Evolutionary conservation across 2,888 invertebrate species (phyloP).

Genomic region (Corbicula japonica): DNA sequence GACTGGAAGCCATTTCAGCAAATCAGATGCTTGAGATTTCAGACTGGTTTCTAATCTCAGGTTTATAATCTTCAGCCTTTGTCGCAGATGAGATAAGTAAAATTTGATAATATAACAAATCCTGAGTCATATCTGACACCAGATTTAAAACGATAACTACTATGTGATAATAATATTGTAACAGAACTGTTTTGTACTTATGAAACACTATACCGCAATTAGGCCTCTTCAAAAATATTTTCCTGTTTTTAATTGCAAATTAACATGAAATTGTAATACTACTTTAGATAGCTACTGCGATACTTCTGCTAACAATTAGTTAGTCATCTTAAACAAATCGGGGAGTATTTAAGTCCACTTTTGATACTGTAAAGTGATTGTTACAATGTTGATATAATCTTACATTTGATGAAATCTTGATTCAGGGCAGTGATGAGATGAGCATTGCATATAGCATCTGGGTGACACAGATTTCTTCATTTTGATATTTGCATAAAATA

Average conservation of each 20-base stretch:
- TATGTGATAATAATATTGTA: slow-evolving; percentile 5
- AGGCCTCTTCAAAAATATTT: slow-evolving; percentile 12
- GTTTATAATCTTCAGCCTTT: no score
- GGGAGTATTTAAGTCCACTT: neutral
- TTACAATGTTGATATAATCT: neutral
- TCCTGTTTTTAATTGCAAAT: slow-evolving; percentile 26
- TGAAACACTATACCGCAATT: slow-evolving; percentile 20
- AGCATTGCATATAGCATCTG: no score
- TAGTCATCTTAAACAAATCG: neutral
- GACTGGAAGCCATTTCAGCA: no score
- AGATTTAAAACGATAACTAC: slow-evolving; percentile 10
- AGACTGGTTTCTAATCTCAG: no score
- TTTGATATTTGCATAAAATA: no score
- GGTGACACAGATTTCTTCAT: no score
- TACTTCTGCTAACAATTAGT: neutral
- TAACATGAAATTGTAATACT: slow-evolving; percentile 29
- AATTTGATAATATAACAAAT: neutral
- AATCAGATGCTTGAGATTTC: no score
- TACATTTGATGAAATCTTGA: neutral
- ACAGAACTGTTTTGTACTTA: slow-evolving; percentile 20
- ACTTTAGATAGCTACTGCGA: neutral
- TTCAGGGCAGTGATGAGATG: no score
- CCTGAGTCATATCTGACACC: slow-evolving; percentile 23
- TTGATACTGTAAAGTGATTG: neutral
- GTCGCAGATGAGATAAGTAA: neutral